Base-by-base conservation (phyloP, 1,140 invertebrate genomes). In the Euura saliciscinereae region DNA sequence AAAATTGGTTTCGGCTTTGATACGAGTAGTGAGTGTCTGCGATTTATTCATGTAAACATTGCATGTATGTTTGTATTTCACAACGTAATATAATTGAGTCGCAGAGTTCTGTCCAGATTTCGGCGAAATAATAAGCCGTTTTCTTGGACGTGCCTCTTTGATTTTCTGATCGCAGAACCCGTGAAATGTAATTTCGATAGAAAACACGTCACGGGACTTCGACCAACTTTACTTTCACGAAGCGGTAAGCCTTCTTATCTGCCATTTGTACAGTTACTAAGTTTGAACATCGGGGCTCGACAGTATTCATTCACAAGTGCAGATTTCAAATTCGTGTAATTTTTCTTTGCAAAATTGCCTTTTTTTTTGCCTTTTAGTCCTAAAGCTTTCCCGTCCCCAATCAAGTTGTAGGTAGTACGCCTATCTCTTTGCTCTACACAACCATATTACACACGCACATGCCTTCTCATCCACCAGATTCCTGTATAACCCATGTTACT, bases 181-280 rank as follows among this genome's bases (percentile, higher is more conserved):
- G 51, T 59, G 51, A 59, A 59, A 6, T 59, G 3, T 59, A 59
- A 59, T 59, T 59, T 59, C 3, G 3, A 8, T 59, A 59, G 8
- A n/a, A n/a, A 59, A 59, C 6, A 59, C 51, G 51, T n/a, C 51
- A 59, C 51, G 51, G 13, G 8, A 59, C 51, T 59, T 59, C 51
- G 6, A 28, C 13, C 10, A 59, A 59, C 6, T 59, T 11, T 51
- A 11, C 51, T 59, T n/a, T 51, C 51, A 59, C 51, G 51, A 11
- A 59, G 51, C 51, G 51, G 51, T 59, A 59, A 59, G 51, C 51
- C 13, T 11, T 51, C 51, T 59, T 59, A 59, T 59, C 51, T 59
- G 13, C 51, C 51, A 59, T 59, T 59, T 59, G 51, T 6, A 59
- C 13, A 59, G 28, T 28, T 28, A 28, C 28, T 28, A 28, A 28